Conservation (phyloP, 2,888 invertebrate species). For the Lepidocyrtinus sp. region DNA sequence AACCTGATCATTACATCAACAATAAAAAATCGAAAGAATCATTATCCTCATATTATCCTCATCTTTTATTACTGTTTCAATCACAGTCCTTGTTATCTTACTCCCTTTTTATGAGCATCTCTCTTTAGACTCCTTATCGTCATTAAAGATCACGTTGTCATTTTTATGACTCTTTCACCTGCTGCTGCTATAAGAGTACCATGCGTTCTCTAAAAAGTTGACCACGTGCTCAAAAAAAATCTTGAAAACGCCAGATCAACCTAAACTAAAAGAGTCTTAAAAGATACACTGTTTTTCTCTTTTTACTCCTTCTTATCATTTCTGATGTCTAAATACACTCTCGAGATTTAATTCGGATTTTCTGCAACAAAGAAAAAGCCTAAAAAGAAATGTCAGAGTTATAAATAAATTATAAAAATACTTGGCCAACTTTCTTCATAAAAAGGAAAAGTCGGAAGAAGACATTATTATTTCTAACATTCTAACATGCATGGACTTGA, state of each 20-base stretch:
- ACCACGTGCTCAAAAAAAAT: too few relatives aligned
- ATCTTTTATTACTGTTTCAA: slow-evolving; percentile 33
- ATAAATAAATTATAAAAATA: slow-evolving; percentile 55
- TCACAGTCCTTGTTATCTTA: slow-evolving; percentile 44
- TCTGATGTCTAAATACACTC: slow-evolving; percentile 11
- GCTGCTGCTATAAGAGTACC: slow-evolving; percentile 26
- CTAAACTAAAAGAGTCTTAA: slow-evolving; percentile 6
- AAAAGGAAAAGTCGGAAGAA: slow-evolving; percentile 16
- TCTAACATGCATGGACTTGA: not conserved
- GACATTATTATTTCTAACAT: too few relatives aligned
- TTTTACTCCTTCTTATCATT: slow-evolving; percentile 29
- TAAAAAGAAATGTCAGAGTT: slow-evolving; percentile 46
- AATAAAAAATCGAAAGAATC: slow-evolving; percentile 2
- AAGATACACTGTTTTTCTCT: slow-evolving; percentile 1
- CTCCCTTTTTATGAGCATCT: slow-evolving; percentile 49
- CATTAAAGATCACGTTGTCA: slow-evolving; percentile 40
- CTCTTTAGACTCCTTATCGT: slow-evolving; percentile 33
- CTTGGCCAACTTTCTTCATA: slow-evolving; percentile 48
- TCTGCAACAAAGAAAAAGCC: not conserved
- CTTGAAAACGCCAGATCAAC: slow-evolving; percentile 20
- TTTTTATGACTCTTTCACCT: slow-evolving; percentile 56
- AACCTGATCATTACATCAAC: slow-evolving; percentile 37
- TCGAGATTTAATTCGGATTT: slow-evolving; percentile 36
- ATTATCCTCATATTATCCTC: not conserved
- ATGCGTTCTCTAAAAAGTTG: slow-evolving; percentile 6